Base-by-base conservation (phyloP, 1,140 invertebrate species). In the Oedothorax gibbosus region DNA sequence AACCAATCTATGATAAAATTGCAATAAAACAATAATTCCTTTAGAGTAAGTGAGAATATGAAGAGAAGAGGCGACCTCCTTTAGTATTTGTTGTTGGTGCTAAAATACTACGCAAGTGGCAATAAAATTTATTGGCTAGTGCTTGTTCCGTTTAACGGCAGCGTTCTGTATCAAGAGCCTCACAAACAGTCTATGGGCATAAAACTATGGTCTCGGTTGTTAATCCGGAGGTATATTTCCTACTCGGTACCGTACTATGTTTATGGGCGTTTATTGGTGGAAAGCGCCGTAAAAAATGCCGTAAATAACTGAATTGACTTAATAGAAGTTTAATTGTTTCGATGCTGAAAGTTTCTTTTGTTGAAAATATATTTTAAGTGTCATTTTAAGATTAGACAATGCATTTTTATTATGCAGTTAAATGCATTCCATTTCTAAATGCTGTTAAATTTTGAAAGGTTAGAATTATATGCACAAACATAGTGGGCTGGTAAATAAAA, bases 101-200 rank as follows among this genome's bases (percentile, higher is more conserved):
- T 75, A 75, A 75, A 75, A 75, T 49, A 35, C 72, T 49, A 57
- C 57, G 54, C 35, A 75, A 75, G 14, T 57, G 72, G 53, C 18
- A 57, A 75, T 75, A 75, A 75, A 75, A 60, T 75, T 57, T 75
- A 75, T 75, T 75, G 72, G 72, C 54, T n/a, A 49, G 72, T 14
- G 72, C 49, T 75, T 75, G 54, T 57, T 75, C 54, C 20, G 54
- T 15, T 75, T 75, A 75, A 75, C 54, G 11, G 72, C 54, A n/a
- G 21, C 20, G 54, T 14, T 75, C 57, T 57, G 57, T 75, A 75
- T 35, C 72, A 50, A 35, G 57, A 11, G 2, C 18, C 72, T 75
- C 72, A 56, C 54, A 57, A 75, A 75, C 35, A 35, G 54, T 57
- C 21, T 8, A 2, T 8, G 21, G 72, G 20, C 72, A 75, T 75